Evolutionary conservation across 2,797 vertebrate species (phyloP).

Genomic region (Etheostoma perlongum): DNA sequence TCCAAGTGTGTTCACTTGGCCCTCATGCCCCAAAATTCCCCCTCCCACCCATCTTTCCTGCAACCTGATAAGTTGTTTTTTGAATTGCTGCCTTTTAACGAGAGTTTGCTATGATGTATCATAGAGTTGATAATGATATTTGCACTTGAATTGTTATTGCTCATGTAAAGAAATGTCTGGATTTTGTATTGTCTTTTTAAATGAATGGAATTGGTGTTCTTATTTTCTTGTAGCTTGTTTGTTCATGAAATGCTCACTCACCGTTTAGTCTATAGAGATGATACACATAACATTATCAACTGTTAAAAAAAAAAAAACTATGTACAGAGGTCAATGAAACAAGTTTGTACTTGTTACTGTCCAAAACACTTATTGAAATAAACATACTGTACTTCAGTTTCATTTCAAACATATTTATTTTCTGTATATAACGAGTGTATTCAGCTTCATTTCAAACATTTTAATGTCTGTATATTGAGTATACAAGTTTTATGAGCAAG

Average conservation of each 20-base stretch:
- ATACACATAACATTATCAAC: slow-evolving; percentile 78
- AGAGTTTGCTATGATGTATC: slow-evolving; percentile 88
- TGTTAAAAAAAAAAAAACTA: slow-evolving; percentile 60
- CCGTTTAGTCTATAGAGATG: slow-evolving; percentile 77
- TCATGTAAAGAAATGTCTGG: slow-evolving; percentile 97
- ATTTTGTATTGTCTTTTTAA: slow-evolving; percentile 98
- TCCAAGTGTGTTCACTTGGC: slow-evolving; percentile 6
- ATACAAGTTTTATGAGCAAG: slow-evolving; percentile 17
- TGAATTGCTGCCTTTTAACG: slow-evolving; percentile 76
- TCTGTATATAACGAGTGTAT: slow-evolving; percentile 45
- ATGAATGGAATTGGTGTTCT: slow-evolving; percentile 89
- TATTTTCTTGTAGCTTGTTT: slow-evolving; percentile 80
- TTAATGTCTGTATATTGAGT: slow-evolving; percentile 65
- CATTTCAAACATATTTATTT: slow-evolving; percentile 70
- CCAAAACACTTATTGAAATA: slow-evolving; percentile 81
- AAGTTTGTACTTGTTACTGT: slow-evolving; percentile 79
- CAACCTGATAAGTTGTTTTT: slow-evolving; percentile 58
- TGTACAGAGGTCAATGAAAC: slow-evolving; percentile 80
- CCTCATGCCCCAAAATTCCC: not conserved
- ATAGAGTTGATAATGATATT: slow-evolving; percentile 95
- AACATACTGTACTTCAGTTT: slow-evolving; percentile 83
- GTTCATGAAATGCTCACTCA: slow-evolving; percentile 82
- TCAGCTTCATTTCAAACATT: slow-evolving; percentile 72
- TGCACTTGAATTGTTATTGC: slow-evolving; percentile 98
- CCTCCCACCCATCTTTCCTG: slow-evolving; percentile 53